Evolutionary conservation across 2,113 vertebrate species (phyloP).

Genomic region (Eudyptes chrysolophus): DNA sequence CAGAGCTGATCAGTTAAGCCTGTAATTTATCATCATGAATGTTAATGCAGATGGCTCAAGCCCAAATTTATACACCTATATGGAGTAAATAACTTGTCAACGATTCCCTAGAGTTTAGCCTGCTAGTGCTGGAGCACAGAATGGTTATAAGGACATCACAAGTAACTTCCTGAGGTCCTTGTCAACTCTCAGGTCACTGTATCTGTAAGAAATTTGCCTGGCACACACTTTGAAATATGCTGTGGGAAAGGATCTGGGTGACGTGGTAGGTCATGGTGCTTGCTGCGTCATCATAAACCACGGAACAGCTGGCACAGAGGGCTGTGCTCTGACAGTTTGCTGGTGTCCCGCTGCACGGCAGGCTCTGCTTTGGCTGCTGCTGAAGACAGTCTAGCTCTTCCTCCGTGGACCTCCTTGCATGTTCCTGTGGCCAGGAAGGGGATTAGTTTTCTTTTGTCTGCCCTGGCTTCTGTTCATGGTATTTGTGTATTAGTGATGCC

Average conservation of each 20-base stretch:
- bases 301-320: fast-evolving
- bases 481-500: not conserved
- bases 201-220: not conserved
- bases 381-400: not conserved
- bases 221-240: not conserved
- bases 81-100: not conserved
- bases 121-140: not conserved
- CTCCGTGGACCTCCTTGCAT: not conserved
- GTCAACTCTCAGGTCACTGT: not conserved
- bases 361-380: not conserved
- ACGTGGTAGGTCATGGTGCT: fast-evolving
- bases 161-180: not conserved
- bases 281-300: not conserved
- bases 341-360: fast-evolving
- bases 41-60: not conserved
- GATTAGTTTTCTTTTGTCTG: not conserved
- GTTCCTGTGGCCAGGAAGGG: not conserved
- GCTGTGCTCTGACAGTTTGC: not conserved
- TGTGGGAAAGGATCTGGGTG: not conserved
- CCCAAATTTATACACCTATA: not conserved
- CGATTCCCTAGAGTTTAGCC: not conserved
- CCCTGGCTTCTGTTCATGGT: not conserved
- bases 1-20: not conserved
- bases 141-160: not conserved
- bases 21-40: not conserved